Evolutionary conservation across 2,113 vertebrate genomes (phyloP).

Genomic region (Gorsachius goisagi): DNA sequence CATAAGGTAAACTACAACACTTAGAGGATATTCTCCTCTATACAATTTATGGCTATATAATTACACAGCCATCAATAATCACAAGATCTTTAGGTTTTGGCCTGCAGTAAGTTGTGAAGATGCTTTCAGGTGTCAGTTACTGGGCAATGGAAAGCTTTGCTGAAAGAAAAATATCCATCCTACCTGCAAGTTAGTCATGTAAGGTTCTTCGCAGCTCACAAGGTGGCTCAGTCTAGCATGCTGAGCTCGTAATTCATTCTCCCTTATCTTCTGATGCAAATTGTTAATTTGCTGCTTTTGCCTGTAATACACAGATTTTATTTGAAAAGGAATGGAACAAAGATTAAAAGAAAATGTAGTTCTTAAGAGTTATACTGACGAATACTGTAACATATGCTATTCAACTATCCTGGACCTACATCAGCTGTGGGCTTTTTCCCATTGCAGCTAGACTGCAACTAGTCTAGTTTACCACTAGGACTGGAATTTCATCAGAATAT

Average conservation of each 20-base stretch:
- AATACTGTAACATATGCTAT: neutral
- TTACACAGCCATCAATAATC: neutral
- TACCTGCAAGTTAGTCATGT: constrained; percentile 81
- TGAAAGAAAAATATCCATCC: neutral
- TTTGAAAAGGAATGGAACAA: neutral
- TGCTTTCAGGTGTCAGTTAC: neutral
- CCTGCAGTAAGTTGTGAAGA: neutral
- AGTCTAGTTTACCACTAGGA: neutral
- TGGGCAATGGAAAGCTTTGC: neutral
- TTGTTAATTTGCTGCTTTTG: constrained; percentile 93
- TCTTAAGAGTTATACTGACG: neutral
- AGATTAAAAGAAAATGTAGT: neutral
- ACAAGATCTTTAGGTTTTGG: neutral
- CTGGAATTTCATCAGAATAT: neutral
- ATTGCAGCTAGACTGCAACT: neutral
- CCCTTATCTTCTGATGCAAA: constrained; percentile 89
- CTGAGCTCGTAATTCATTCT: constrained; percentile 88
- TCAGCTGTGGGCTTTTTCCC: neutral
- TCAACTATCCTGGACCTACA: neutral
- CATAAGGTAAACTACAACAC: neutral
- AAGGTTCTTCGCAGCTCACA: constrained; percentile 79
- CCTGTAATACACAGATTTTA: constrained; percentile 73
- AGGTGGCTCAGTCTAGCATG: constrained; percentile 85
- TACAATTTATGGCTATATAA: neutral
- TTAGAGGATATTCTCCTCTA: neutral